Conservation (phyloP, 1,140 invertebrate genomes). For the Megalonaias nervosa region DNA sequence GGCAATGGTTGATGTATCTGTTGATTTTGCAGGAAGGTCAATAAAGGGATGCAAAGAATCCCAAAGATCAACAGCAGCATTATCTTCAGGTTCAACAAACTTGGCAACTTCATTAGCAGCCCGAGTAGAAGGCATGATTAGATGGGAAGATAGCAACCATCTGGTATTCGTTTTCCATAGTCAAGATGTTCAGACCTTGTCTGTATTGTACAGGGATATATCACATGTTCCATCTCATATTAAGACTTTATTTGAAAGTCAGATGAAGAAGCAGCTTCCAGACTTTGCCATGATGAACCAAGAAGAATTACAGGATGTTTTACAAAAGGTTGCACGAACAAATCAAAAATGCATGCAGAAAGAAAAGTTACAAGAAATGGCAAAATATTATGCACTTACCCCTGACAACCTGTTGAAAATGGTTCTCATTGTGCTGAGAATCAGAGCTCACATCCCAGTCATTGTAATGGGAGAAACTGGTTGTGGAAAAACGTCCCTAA, state of each 20-base stretch:
- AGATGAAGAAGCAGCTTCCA: slow-evolving; percentile 30
- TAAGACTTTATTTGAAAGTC: slow-evolving; percentile 33
- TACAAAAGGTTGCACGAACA: slow-evolving; percentile 33
- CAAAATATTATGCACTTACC: slow-evolving; percentile 41
- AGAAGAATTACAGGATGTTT: slow-evolving; percentile 22
- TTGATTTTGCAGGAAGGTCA: slow-evolving; percentile 39
- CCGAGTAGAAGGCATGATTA: slow-evolving; percentile 30
- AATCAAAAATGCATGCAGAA: not conserved
- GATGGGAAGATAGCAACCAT: slow-evolving; percentile 43
- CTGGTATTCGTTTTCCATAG: slow-evolving; percentile 35
- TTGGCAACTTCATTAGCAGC: slow-evolving; percentile 1
- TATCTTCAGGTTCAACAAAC: not conserved
- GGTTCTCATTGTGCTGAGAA: slow-evolving; percentile 45
- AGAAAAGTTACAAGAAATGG: slow-evolving; percentile 8
- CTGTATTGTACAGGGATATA: slow-evolving; percentile 36
- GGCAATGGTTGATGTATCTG: slow-evolving; percentile 24
- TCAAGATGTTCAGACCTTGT: slow-evolving; percentile 37
- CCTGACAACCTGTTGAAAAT: slow-evolving; percentile 54
- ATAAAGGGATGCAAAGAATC: slow-evolving; percentile 19
- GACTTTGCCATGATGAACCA: slow-evolving; percentile 27
- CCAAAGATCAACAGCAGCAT: slow-evolving; percentile 8
- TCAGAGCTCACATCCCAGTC: slow-evolving; percentile 53
- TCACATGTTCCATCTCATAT: slow-evolving; percentile 27
- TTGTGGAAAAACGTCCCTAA: slow-evolving; percentile 61
- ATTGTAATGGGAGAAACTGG: slow-evolving; percentile 65